phyloP scores from a whole-genome alignment of 2,797 vertebrate genomes.

The Oophaga sylvatica region DNA sequence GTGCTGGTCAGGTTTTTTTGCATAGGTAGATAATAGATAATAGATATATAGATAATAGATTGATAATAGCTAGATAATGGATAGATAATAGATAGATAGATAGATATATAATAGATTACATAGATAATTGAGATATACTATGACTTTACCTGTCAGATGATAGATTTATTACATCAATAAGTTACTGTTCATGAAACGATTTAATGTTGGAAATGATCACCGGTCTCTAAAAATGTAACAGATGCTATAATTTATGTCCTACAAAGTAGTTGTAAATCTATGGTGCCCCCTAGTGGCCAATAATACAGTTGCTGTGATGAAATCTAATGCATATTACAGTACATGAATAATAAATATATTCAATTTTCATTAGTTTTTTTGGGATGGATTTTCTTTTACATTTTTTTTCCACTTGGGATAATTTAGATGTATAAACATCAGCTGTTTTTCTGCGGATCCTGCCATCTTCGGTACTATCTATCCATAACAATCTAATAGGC shows the following conservation, averaged over 20 bases:
- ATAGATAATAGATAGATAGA: no score
- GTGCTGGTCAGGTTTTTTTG: no score
- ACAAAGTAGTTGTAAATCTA: slow-evolving; percentile 64
- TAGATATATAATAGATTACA: no score
- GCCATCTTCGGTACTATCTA: no score
- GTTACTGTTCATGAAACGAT: not conserved
- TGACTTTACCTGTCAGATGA: not conserved
- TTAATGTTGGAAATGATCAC: not conserved
- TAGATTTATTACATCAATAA: not conserved
- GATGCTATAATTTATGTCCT: not conserved
- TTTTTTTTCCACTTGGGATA: no score
- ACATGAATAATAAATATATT: not conserved
- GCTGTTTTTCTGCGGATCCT: no score
- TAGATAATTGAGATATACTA: not conserved
- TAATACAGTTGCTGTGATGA: not conserved
- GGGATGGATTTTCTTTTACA: not conserved
- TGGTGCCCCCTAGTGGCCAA: slow-evolving; percentile 77
- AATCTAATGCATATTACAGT: not conserved
- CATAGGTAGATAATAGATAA: no score
- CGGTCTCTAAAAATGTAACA: not conserved
- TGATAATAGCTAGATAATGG: no score
- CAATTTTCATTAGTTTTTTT: not conserved
- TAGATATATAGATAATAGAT: no score
- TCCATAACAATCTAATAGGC: no score
- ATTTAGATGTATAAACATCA: no score